phyloP scores from a whole-genome alignment of 2,113 vertebrate genomes.

The Bungarus multicinctus region DNA sequence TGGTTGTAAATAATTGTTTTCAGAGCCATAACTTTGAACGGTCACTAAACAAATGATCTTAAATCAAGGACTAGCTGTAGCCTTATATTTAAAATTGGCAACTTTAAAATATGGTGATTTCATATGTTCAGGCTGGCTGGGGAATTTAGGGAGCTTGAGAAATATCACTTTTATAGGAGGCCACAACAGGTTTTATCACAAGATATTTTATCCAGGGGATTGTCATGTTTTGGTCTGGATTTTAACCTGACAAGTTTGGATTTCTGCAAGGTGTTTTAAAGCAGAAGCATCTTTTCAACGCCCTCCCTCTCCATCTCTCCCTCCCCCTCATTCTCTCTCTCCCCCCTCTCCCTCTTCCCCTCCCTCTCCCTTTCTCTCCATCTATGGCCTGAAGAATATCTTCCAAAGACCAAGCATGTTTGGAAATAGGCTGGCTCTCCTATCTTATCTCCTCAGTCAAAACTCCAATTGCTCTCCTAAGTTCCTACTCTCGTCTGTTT shows the following conservation, averaged over 20 bases:
- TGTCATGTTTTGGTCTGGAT: neutral
- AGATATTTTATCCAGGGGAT: neutral
- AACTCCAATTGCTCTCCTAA: neutral
- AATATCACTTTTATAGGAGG: neutral
- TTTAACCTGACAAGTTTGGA: neutral
- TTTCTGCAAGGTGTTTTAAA: neutral
- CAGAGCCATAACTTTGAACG: too few relatives aligned
- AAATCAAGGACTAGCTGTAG: too few relatives aligned
- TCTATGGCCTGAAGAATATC: neutral
- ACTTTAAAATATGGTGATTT: too few relatives aligned
- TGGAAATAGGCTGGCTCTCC: neutral
- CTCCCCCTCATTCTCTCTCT: too few relatives aligned
- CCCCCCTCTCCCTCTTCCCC: too few relatives aligned
- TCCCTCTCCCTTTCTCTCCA: neutral
- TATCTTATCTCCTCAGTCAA: neutral
- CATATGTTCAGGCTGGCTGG: too few relatives aligned
- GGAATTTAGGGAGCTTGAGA: too few relatives aligned
- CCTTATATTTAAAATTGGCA: too few relatives aligned
- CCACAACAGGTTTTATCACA: neutral
- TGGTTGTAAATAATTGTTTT: too few relatives aligned
- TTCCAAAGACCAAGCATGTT: neutral
- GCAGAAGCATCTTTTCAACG: neutral
- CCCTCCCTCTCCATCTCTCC: too few relatives aligned
- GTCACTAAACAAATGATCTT: too few relatives aligned
- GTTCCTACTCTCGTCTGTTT: neutral